Evolutionary conservation across 2,888 invertebrate species (phyloP).

Genomic region (Incurvaria masculella): DNA sequence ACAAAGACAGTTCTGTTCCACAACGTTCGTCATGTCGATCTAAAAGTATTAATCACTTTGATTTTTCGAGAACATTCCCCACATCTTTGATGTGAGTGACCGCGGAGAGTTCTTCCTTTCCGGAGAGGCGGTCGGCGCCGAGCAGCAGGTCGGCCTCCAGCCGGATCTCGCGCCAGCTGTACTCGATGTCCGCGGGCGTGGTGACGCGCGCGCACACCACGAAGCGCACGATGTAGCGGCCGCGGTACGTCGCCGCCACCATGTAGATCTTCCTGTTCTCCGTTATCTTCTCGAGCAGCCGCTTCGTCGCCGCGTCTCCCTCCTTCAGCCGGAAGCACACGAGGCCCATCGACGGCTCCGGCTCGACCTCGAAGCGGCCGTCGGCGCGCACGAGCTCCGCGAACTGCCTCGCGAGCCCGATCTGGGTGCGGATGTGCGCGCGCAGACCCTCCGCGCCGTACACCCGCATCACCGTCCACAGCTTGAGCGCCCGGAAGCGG

Average conservation of each 20-base stretch:
- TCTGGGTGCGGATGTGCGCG: conserved; percentile 71
- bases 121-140: conserved; percentile 23
- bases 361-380: conserved; percentile 73
- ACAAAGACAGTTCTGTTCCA: no score
- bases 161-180: conserved; percentile 67
- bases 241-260: conserved; percentile 70
- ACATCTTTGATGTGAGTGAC: conserved; percentile 30
- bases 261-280: conserved; percentile 77
- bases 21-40: no score
- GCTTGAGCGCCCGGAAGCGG: conserved; percentile 83
- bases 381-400: conserved; percentile 68
- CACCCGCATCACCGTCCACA: conserved; percentile 89
- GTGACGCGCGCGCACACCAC: conserved; percentile 76
- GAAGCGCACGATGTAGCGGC: conserved; percentile 72
- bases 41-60: no score
- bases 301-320: conserved; percentile 65
- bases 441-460: conserved; percentile 81
- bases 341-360: conserved; percentile 71
- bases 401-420: conserved; percentile 74
- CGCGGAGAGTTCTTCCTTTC: conserved; percentile 30
- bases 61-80: conserved; percentile 27
- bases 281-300: conserved; percentile 68
- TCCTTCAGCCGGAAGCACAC: conserved; percentile 88
- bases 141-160: conserved; percentile 45
- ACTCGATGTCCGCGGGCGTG: conserved; percentile 67